Conservation (phyloP, 2,888 invertebrate genomes). For the Teleogryllus oceanicus region DNA sequence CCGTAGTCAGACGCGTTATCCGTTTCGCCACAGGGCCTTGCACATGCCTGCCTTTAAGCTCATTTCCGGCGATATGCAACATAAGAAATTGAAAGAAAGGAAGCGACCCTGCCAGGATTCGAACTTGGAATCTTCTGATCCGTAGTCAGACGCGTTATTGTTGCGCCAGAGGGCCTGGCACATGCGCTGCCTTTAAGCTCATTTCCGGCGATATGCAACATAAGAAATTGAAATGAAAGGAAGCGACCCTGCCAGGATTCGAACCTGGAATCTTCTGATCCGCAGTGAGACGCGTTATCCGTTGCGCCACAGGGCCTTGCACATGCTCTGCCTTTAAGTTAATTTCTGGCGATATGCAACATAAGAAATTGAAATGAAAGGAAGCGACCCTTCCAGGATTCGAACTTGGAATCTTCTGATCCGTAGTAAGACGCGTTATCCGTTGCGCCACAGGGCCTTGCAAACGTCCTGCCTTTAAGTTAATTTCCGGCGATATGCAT, state of each 20-base stretch:
- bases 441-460: not conserved
- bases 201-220: too few relatives aligned
- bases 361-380: too few relatives aligned
- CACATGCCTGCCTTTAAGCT: too few relatives aligned
- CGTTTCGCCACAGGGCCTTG: not conserved
- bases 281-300: not conserved
- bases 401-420: not conserved
- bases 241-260: not conserved
- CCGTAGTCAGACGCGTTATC: not conserved
- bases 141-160: not conserved
- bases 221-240: too few relatives aligned
- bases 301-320: not conserved
- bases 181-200: too few relatives aligned
- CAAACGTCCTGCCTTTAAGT: too few relatives aligned
- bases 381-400: too few relatives aligned
- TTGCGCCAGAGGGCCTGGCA: not conserved
- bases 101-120: not conserved
- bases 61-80: too few relatives aligned
- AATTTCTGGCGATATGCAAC: too few relatives aligned
- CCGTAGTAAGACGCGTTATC: not conserved
- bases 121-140: not conserved
- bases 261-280: not conserved
- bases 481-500: too few relatives aligned
- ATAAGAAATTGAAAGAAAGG: not conserved
- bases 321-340: too few relatives aligned